Base-by-base conservation (phyloP, 1,140 invertebrate species). In the Drosophila pseudoobscura region DNA sequence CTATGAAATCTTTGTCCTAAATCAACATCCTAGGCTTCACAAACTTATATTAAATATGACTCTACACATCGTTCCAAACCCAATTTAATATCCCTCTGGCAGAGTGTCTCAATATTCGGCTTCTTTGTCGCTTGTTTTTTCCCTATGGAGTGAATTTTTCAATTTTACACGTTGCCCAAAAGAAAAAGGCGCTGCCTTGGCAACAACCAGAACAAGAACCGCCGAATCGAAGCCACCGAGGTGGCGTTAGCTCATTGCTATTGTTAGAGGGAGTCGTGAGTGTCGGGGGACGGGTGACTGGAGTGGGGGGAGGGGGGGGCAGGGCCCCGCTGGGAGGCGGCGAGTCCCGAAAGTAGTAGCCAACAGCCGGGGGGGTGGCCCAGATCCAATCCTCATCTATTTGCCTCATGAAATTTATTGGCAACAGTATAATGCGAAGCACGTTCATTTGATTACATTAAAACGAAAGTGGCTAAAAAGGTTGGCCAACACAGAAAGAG, bases 361-460 rank as follows among this genome's bases (percentile, higher is more conserved):
- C 63, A 31, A 15, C 26, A 41, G 9, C 17, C 61, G 15, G 24
- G 43, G 26, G 43, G 9, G 41, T 60, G 47, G 44, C 29, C 35
- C 35, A 24, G 31, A 75, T 79, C 61, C 66, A 62, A 59, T 53
- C 57, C 60, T 84, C 73, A 66, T 80, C 80, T 85, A 77, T 84
- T 84, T 84, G 77, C 79, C 78, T 70, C 58, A 64, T 89, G 83
- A 82, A 89, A 89, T 88, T 88, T 88, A 88, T 88, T 88, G 83
- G 83, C 75, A 70, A 73, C 58, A 71, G 72, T 65, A 89, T 88
- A 89, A 88, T 88, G 84, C 83, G 75, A 77, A 78, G 84, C 83
- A 88, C 83, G 83, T 88, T 88, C 83, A 88, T 88, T 88, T 88
- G 83, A 88, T 88, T 88, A 88, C 83, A 88, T 88, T 88, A 88